Conservation (phyloP, 2,113 vertebrate species). For the Trochalopteron elliotii region DNA sequence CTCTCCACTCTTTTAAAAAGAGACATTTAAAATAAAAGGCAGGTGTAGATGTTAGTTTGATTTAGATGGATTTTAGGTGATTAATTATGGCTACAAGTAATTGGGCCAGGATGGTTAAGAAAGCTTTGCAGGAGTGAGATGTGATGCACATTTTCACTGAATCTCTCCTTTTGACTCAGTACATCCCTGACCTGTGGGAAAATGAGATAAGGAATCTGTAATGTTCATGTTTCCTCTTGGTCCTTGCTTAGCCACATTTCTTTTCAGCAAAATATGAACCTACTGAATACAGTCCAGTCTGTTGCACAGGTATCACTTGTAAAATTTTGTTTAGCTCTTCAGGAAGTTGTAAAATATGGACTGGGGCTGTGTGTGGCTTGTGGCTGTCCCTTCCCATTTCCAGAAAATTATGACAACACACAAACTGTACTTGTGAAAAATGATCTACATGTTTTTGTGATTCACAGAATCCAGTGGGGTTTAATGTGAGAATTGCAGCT, state of each 20-base stretch:
- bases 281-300: background rate
- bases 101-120: constrained; percentile 19
- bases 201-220: background rate
- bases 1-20: constrained; percentile 77
- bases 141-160: constrained; percentile 5
- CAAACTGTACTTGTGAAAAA: background rate
- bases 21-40: constrained; percentile 81
- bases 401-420: background rate
- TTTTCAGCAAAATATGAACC: background rate
- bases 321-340: background rate
- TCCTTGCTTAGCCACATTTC: background rate
- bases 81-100: constrained; percentile 70
- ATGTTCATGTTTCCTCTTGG: background rate
- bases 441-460: background rate
- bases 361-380: background rate
- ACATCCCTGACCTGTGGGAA: background rate
- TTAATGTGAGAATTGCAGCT: background rate
- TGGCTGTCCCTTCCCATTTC: background rate
- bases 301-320: background rate
- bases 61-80: constrained; percentile 55
- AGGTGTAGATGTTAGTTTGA: constrained; percentile 73
- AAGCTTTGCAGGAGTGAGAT: constrained; percentile 28
- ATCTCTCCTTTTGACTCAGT: background rate
- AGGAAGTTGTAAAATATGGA: background rate
- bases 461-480: background rate